Conservation (phyloP, 2,113 vertebrate genomes). For the Paratilapia polleni region DNA sequence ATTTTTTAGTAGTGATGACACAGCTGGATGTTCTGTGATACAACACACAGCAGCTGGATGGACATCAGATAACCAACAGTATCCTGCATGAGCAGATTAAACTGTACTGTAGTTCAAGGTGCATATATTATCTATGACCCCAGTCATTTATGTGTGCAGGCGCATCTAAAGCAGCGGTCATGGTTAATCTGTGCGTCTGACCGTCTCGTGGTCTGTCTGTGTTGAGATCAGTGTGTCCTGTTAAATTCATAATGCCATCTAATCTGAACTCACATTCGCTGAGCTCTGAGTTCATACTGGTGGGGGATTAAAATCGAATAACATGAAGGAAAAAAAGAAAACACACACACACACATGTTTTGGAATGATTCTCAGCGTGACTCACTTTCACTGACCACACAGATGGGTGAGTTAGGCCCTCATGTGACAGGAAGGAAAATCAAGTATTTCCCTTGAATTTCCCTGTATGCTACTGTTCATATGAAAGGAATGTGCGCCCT, state of each 20-base stretch:
- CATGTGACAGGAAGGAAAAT: slow-evolving; percentile 27
- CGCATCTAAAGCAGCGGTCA: not conserved
- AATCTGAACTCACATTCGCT: slow-evolving; percentile 33
- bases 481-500: slow-evolving; percentile 1
- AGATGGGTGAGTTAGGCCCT: slow-evolving; percentile 23
- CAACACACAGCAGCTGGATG: not conserved
- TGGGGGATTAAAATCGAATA: not conserved
- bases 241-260: slow-evolving; percentile 45
- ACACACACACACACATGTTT: not conserved
- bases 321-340: not conserved
- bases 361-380: slow-evolving; percentile 24
- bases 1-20: not conserved
- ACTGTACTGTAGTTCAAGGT: not conserved
- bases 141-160: not conserved
- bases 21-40: not conserved
- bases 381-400: slow-evolving; percentile 30
- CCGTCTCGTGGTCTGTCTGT: slow-evolving; percentile 11
- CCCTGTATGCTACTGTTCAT: not conserved
- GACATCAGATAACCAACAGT: not conserved
- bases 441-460: not conserved
- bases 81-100: not conserved
- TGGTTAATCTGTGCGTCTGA: slow-evolving; percentile 35
- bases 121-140: not conserved
- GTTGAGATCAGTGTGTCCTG: not conserved
- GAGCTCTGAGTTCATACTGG: not conserved